Evolutionary conservation across 2,888 invertebrate species (phyloP).

Genomic region (Eupithecia vulgata): DNA sequence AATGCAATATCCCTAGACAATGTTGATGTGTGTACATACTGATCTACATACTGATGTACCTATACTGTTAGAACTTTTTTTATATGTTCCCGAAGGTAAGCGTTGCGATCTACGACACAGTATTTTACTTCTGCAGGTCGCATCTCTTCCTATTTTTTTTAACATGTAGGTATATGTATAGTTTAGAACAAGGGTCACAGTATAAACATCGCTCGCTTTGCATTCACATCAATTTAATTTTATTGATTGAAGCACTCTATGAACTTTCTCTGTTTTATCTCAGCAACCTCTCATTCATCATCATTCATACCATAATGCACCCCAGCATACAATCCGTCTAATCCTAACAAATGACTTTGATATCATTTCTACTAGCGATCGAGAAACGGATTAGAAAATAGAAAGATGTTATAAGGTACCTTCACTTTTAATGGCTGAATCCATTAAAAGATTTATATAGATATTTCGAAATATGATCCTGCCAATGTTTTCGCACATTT

Average conservation of each 20-base stretch:
- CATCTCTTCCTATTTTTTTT: too few relatives aligned
- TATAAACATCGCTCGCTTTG: neutral
- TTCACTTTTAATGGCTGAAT: neutral
- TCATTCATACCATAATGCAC: constrained; percentile 19
- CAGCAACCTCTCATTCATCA: constrained; percentile 27
- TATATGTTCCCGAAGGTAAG: too few relatives aligned
- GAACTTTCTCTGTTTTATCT: constrained; percentile 34
- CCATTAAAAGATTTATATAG: too few relatives aligned
- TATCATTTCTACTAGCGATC: constrained; percentile 24
- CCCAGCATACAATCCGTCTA: constrained; percentile 26
- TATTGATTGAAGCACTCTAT: constrained; percentile 30
- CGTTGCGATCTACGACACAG: too few relatives aligned
- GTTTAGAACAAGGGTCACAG: too few relatives aligned
- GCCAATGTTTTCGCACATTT: neutral
- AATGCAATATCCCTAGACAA: too few relatives aligned
- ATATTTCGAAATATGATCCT: neutral
- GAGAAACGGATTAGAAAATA: neutral
- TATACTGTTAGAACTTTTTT: too few relatives aligned
- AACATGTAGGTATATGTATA: too few relatives aligned
- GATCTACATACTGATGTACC: too few relatives aligned
- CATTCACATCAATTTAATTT: constrained; percentile 28
- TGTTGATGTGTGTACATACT: too few relatives aligned
- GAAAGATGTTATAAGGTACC: neutral
- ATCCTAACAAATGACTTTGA: constrained; percentile 34
- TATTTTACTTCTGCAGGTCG: too few relatives aligned